Evolutionary conservation across 2,888 invertebrate species (phyloP), one percentile per base, ranked within the genome.

Genomic region (Nemapogon koenigi): DNA sequence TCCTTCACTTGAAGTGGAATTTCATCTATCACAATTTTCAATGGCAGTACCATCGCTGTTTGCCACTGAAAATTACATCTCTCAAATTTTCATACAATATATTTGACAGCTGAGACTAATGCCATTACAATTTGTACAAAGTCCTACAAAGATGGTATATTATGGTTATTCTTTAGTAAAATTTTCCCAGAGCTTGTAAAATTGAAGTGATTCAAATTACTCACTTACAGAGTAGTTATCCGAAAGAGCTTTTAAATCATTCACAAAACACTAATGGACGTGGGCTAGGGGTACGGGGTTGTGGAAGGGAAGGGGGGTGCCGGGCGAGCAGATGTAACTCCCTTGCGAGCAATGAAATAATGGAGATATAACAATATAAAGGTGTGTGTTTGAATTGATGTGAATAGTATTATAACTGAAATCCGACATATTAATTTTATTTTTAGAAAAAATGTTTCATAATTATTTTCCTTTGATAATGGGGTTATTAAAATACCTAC

Each of bases 181-280:
- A 76, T 73, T 76, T 75, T 63, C 73, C 75, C 70, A 73, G 75
- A 66, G 63, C 72, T 72, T 73, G 73, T 75, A 73, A 72, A 76
- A 76, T 72, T 69, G 70, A 73, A 76, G 65, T 68, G 70, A 72
- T 73, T 75, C 75, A 73, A 73, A 76, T 78, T 78, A 78, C 76
- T 76, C 78, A 78, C 76, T 76, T 78, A 76, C 76, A 63, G 69
- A 73, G 78, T 78, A 78, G 76, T 78, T 78, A 76, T 78, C 73
- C 73, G 76, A 76, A 78, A 78, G 76, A 76, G 76, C 76, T 78
- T 78, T 78, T 78, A 78, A 78, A 78, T 78, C 76, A 78, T 78
- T 78, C 78, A 78, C 78, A 78, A 78, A 78, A 78, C 76, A 78
- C 78, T 78, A 76, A 78, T 78, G 76, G 76, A 76, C 75, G 75